Conservation (phyloP, 2,797 vertebrate genomes). For the Bothrops alternatus region DNA sequence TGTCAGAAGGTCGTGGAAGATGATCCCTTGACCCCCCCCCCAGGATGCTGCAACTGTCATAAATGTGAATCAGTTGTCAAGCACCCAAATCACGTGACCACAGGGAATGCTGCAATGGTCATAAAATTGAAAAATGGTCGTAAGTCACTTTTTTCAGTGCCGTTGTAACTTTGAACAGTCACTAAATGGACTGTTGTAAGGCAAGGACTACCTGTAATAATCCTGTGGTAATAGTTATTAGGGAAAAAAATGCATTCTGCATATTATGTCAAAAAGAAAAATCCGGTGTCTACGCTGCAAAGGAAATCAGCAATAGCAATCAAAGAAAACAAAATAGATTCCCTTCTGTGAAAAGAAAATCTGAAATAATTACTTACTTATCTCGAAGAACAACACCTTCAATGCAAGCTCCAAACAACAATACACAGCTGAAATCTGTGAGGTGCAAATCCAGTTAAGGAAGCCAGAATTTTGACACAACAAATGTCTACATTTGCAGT, state of each 20-base stretch:
- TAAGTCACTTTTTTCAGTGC: no score
- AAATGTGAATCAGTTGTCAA: no score
- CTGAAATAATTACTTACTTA: constrained; percentile 79
- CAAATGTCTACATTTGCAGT: not conserved
- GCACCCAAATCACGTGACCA: no score
- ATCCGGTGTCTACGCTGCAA: not conserved
- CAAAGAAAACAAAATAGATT: accelerated
- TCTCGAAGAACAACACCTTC: constrained; percentile 95
- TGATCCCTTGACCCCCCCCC: no score
- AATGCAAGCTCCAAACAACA: constrained; percentile 94
- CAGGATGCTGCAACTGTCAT: no score
- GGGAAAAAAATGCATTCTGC: not conserved
- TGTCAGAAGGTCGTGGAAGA: no score
- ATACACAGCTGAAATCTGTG: constrained; percentile 91
- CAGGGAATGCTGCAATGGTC: no score
- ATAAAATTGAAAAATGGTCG: no score
- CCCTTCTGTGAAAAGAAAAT: not conserved
- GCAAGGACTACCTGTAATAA: no score
- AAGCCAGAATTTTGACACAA: constrained; percentile 2
- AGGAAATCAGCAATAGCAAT: not conserved
- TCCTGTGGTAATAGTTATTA: no score
- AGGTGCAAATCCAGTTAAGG: constrained; percentile 44
- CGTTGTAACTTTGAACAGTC: no score
- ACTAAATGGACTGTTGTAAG: no score
- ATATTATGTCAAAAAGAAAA: not conserved